Conservation (phyloP, 2,113 vertebrate genomes). For the Clarias magur region DNA sequence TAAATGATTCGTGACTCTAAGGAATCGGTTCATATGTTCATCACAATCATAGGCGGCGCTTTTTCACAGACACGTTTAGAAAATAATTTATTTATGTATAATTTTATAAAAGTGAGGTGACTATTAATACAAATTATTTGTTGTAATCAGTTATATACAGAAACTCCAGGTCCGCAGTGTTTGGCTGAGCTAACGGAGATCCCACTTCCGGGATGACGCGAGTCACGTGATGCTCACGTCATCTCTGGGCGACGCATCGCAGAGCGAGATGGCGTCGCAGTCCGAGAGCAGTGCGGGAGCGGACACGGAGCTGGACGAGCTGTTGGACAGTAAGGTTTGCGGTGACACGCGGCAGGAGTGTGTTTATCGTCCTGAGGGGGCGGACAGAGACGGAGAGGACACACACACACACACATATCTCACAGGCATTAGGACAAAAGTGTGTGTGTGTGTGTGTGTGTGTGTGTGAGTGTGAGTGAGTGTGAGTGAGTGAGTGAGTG, state of each 20-base stretch:
- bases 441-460: too few species aligned
- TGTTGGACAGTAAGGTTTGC: constrained; percentile 74
- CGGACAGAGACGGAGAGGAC: neutral
- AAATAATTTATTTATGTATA: neutral
- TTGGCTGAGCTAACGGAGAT: neutral
- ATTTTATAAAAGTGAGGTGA: neutral
- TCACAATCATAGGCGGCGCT: neutral
- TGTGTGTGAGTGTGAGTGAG: too few species aligned
- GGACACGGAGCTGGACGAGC: constrained; percentile 74
- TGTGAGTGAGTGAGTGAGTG: too few species aligned
- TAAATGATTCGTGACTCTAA: neutral
- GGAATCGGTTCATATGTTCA: neutral
- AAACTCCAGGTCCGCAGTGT: too few species aligned
- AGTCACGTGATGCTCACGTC: constrained; percentile 46
- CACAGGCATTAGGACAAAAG: too few species aligned
- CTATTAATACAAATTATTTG: neutral
- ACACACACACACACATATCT: too few species aligned
- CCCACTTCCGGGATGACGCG: neutral
- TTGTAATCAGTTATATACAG: neutral
- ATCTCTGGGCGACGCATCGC: constrained; percentile 49
- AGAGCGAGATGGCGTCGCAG: constrained; percentile 32
- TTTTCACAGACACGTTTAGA: neutral
- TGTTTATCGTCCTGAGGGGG: neutral
- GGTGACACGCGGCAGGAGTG: neutral
- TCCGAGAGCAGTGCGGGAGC: constrained; percentile 49